Evolutionary conservation across 2,888 invertebrate species (phyloP).

Genomic region (Thera britannica): DNA sequence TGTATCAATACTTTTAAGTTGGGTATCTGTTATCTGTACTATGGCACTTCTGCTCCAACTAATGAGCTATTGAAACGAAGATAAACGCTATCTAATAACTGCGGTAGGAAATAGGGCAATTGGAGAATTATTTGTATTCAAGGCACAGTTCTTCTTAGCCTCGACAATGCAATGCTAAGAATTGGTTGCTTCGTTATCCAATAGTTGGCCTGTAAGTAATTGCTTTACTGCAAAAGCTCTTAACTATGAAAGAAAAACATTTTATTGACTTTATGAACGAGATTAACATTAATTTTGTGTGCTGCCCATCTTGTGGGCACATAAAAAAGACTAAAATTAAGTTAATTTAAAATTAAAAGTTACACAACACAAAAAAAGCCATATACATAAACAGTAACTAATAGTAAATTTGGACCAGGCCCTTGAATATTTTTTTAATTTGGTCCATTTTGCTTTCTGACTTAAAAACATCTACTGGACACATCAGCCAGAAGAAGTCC

Average conservation of each 20-base stretch:
- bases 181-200: conserved; percentile 37
- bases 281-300: too few species aligned
- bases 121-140: conserved; percentile 41
- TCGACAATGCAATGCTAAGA: conserved; percentile 31
- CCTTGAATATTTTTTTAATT: too few species aligned
- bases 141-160: conserved; percentile 20
- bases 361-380: too few species aligned
- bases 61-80: conserved; percentile 41
- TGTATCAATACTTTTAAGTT: neutral
- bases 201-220: conserved; percentile 17
- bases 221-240: conserved; percentile 14
- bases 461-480: too few species aligned
- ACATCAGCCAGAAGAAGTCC: too few species aligned
- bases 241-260: neutral
- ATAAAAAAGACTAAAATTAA: too few species aligned
- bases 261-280: too few species aligned
- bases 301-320: too few species aligned
- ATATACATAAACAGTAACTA: too few species aligned
- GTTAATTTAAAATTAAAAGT: too few species aligned
- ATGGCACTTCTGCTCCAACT: conserved; percentile 21
- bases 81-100: conserved; percentile 41
- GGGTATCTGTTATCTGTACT: conserved; percentile 8
- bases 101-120: conserved; percentile 41
- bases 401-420: too few species aligned
- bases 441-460: too few species aligned